Percentiles rank a stretch among this genome's conserved stretches.
phyloP scores from a whole-genome alignment of 2,113 vertebrate species.

The Hemicordylus capensis region DNA sequence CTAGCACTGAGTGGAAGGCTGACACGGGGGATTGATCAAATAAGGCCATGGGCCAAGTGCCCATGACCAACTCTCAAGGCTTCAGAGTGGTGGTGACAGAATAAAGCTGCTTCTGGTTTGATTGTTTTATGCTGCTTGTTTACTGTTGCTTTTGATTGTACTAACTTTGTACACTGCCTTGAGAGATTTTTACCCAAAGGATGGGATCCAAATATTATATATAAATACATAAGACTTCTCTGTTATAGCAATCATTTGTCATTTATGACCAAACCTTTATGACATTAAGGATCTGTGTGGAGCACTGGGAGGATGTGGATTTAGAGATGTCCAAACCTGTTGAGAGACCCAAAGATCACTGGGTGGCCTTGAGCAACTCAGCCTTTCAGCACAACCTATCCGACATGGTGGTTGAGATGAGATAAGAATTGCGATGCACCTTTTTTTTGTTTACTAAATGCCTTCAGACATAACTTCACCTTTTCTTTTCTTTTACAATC shows the following conservation, averaged over 20 bases:
- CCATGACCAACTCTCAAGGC: too few species aligned
- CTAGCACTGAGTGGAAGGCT: too few species aligned
- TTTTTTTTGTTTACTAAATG: not conserved
- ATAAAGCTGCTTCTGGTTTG: too few species aligned
- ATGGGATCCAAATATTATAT: too few species aligned
- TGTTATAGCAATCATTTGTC: not conserved
- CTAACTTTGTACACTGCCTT: too few species aligned
- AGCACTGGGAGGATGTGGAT: not conserved
- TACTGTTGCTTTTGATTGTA: too few species aligned
- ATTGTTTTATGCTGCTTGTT: too few species aligned
- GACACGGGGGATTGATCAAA: too few species aligned
- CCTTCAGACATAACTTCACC: not conserved
- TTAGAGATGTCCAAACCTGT: constrained; percentile 4
- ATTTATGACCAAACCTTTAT: not conserved
- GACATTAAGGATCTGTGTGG: not conserved
- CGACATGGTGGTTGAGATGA: not conserved
- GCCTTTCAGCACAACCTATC: not conserved
- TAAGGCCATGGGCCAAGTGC: too few species aligned
- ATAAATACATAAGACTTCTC: too few species aligned
- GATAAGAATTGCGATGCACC: not conserved
- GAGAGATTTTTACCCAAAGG: too few species aligned
- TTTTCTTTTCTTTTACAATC: not conserved
- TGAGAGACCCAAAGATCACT: not conserved
- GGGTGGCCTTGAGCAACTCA: not conserved
- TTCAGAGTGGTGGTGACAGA: too few species aligned